A percentile compares a stretch with the other conserved stretches of the same genome.
These are phyloP conservation scores for Caenorhabditis becei DNA, from an alignment of 2,888 invertebrate species.

Conservation along the genomic window DNA sequence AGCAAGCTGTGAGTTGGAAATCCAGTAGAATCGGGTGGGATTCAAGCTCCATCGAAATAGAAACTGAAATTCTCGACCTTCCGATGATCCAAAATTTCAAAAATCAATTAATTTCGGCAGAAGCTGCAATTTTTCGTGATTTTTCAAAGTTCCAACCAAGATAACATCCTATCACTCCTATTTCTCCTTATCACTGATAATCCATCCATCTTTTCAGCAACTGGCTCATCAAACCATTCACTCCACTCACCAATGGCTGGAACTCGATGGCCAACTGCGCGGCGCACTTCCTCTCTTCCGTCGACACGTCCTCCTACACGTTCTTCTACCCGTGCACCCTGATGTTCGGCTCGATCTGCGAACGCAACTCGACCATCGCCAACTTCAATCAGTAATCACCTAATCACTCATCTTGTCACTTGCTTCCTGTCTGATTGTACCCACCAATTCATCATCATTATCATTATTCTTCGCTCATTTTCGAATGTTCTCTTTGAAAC, in stretches of 20 bases:
- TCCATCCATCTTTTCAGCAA: conserved; percentile 36
- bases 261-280: conserved; percentile 57
- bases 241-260: conserved; percentile 55
- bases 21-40: too few species aligned
- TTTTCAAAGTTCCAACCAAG: too few species aligned
- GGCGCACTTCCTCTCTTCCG: conserved; percentile 26
- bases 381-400: too few species aligned
- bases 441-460: not conserved
- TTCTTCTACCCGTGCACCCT: conserved; percentile 62
- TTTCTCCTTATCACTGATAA: not conserved
- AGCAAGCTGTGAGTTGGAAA: conserved; percentile 18
- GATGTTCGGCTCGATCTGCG: conserved; percentile 54
- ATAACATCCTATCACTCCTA: too few species aligned
- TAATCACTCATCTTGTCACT: conserved; percentile 22
- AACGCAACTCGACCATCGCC: conserved; percentile 55
- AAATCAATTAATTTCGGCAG: too few species aligned
- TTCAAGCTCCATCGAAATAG: too few species aligned
- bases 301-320: conserved; percentile 40
- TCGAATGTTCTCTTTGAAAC: not conserved
- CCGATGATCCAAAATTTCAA: too few species aligned
- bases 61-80: too few species aligned
- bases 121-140: too few species aligned
- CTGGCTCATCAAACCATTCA: conserved; percentile 57
- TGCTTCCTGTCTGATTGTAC: not conserved
- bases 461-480: not conserved